A percentile compares a stretch with the other conserved stretches of the same genome.
Conservation (phyloP, 1,140 invertebrate species). For the Triops cancriformis region DNA sequence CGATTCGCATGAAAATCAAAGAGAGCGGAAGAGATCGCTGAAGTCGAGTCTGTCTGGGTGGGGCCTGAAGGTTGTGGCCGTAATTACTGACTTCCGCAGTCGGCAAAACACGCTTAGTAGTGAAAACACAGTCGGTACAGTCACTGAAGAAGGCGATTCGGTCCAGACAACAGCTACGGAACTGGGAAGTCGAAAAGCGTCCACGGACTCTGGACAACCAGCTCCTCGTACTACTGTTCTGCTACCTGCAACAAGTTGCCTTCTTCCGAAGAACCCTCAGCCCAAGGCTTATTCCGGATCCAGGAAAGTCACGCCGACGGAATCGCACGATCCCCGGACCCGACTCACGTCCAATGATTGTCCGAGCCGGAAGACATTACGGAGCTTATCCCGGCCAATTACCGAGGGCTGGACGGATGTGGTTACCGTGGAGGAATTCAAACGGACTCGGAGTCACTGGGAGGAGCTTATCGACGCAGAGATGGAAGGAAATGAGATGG, state of each 20-base stretch:
- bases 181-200: background rate
- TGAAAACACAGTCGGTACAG: background rate
- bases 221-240: background rate
- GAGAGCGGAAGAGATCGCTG: background rate
- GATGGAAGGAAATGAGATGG: background rate
- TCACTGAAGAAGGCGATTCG: background rate
- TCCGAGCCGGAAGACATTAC: background rate
- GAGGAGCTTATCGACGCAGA: background rate
- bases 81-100: background rate
- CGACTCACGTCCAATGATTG: background rate
- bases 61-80: background rate
- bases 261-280: background rate
- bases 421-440: background rate
- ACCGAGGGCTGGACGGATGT: background rate
- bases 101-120: conserved; percentile 23
- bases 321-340: background rate
- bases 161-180: conserved; percentile 17
- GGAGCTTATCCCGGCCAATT: background rate
- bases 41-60: background rate
- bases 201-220: background rate
- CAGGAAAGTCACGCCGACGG: background rate
- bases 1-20: background rate
- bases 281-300: background rate
- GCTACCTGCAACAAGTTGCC: background rate
- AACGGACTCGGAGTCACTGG: background rate